These are phyloP conservation scores for Cyanoderma ruficeps DNA, from an alignment of 2,113 vertebrate species.

Conservation along the genomic window DNA sequence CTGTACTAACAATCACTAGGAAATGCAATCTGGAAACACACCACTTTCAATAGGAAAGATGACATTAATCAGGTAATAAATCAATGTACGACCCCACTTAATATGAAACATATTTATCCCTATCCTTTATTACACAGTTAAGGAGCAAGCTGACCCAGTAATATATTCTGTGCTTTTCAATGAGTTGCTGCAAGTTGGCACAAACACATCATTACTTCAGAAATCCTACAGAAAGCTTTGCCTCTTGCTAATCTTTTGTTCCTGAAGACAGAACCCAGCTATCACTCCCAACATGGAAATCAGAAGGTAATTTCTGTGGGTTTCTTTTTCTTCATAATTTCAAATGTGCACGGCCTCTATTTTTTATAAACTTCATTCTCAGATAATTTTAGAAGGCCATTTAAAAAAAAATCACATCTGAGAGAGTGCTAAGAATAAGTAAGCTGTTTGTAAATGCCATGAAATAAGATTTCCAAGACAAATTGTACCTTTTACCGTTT, in stretches of 20 bases:
- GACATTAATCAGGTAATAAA: conserved; percentile 59
- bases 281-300: background rate
- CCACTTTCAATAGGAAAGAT: conserved; percentile 5
- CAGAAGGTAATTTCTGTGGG: background rate
- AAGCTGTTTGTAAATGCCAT: background rate
- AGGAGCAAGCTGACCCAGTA: conserved; percentile 36
- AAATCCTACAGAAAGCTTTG: conserved; percentile 9
- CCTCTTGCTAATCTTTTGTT: background rate
- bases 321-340: conserved; percentile 39
- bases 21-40: conserved; percentile 21
- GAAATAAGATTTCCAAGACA: background rate
- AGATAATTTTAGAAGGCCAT: conserved; percentile 41
- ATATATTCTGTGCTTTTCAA: conserved; percentile 47
- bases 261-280: background rate
- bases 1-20: conserved; percentile 15
- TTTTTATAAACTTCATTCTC: conserved; percentile 8
- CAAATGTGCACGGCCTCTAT: background rate
- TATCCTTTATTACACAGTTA: conserved; percentile 2
- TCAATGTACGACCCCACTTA: conserved; percentile 18
- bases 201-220: conserved; percentile 6
- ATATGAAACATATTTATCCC: conserved; percentile 56
- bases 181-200: conserved; percentile 40
- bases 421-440: background rate
- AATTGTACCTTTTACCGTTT: background rate
- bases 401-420: background rate